Conservation (phyloP, 2,113 vertebrate species). For the Heterocephalus glaber region DNA sequence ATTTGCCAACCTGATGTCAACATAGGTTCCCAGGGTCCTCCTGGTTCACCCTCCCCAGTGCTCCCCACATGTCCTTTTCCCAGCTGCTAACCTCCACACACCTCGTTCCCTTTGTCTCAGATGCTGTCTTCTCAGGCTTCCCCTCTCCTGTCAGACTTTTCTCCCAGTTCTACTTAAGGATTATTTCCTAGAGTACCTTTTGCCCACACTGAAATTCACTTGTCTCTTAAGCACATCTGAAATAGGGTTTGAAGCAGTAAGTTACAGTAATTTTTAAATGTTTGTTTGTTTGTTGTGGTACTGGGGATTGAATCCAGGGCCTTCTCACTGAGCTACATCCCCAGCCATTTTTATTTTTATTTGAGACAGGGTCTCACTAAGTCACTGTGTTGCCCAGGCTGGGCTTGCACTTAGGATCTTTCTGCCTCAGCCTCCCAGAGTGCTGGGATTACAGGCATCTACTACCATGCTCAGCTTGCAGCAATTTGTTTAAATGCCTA, state of each 20-base stretch:
- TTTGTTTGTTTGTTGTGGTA: not conserved
- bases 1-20: not conserved
- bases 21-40: not conserved
- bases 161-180: not conserved
- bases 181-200: not conserved
- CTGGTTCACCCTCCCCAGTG: not conserved
- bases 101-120: not conserved
- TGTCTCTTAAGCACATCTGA: not conserved
- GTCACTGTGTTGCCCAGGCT: not conserved
- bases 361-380: not conserved
- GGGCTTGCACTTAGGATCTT: not conserved
- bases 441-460: not conserved
- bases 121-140: not conserved
- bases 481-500: not conserved
- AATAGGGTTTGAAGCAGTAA: not conserved
- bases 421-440: not conserved
- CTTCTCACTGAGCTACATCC: not conserved
- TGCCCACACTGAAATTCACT: slow-evolving; percentile 11
- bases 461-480: too few relatives aligned
- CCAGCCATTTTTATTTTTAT: not conserved
- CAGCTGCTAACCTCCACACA: not conserved
- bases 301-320: not conserved
- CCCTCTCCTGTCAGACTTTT: not conserved
- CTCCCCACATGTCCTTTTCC: not conserved
- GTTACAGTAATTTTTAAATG: not conserved